Base-by-base conservation (phyloP, 2,888 invertebrate species). In the Synanthedon vespiformis region DNA sequence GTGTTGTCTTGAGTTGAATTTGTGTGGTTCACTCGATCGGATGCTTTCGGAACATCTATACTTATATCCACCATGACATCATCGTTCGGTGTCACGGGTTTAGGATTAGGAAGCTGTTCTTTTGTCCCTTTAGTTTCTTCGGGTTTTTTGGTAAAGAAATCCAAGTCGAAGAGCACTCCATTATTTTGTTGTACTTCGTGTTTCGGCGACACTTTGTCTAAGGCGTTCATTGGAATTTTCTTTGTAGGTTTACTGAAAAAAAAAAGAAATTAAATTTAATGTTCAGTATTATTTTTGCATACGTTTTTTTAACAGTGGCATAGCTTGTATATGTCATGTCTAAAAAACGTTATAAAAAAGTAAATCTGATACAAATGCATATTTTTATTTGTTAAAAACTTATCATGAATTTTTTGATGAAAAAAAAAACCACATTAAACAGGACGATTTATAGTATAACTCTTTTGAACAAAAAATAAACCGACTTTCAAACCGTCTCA, bases 211-310 rank as follows among this genome's bases (percentile, higher is more conserved):
- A 65, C 22, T 63, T 80, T 85, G 51, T 82, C 74, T 57, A 91
- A 68, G 12, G 89, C 88, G 70, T 91, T 92, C 90, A 92, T 90
- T 55, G 92, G 91, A 62, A 91, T 85, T 76, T 91, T 92, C 58
- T 89, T 89, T 49, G 70, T 49, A 52, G 81, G 67, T 70, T 88
- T 85, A 57, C 90, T 90, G 71, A 51, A 82, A 83, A 58, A 58
- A 54, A 51, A 82, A 83, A 58, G 57, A 54, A 22, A 48, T 5
- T 22, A 5, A n/a, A n/a, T n/a, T n/a, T 6, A 18, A 44, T 13
- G 5, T 44, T 44, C 14, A n/a, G 44, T 44, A 14, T 44, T n/a
- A 13, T 44, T 13, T 3, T 44, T 13, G 2, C 11, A 34, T 13
- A 44, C 11, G 13, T 41, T n/a, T 1, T 41, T 41, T 55, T n/a